Percentiles rank a stretch among this genome's conserved stretches.
Conservation (phyloP, 2,113 vertebrate species). For the Hypocryptadius cinnamomeus region DNA sequence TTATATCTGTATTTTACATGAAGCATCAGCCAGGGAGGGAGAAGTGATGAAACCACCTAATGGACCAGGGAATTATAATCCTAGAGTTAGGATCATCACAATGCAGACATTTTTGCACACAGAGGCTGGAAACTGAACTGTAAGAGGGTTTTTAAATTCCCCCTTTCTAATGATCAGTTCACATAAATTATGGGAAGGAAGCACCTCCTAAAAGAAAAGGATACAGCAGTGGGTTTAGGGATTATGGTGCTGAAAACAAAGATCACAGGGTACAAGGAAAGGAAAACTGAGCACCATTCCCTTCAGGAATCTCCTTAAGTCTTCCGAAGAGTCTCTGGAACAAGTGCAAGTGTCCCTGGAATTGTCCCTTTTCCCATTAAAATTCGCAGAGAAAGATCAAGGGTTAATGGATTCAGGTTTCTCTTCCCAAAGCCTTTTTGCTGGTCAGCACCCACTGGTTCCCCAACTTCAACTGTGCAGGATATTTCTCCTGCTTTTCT, state of each 20-base stretch:
- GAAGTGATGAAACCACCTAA: background rate
- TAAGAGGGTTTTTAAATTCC: too few relatives aligned
- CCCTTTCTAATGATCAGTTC: background rate
- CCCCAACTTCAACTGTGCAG: accelerated
- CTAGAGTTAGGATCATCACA: background rate
- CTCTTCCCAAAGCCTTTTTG: background rate
- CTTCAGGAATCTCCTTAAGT: background rate
- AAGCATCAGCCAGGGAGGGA: background rate
- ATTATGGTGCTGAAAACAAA: accelerated
- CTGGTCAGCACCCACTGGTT: too few relatives aligned
- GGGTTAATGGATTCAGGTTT: background rate
- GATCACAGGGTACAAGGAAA: background rate
- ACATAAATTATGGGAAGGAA: background rate
- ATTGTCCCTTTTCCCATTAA: background rate
- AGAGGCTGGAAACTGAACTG: background rate
- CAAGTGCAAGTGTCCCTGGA: too few relatives aligned
- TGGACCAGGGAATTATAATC: accelerated
- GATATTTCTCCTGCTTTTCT: background rate
- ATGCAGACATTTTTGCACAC: accelerated
- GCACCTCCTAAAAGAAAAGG: accelerated
- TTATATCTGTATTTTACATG: background rate
- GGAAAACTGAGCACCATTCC: background rate
- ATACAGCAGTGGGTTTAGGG: background rate
- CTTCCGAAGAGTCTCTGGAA: background rate
- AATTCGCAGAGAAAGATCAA: background rate